Conservation (phyloP, 1,140 invertebrate genomes). For the Atta colombica region DNA sequence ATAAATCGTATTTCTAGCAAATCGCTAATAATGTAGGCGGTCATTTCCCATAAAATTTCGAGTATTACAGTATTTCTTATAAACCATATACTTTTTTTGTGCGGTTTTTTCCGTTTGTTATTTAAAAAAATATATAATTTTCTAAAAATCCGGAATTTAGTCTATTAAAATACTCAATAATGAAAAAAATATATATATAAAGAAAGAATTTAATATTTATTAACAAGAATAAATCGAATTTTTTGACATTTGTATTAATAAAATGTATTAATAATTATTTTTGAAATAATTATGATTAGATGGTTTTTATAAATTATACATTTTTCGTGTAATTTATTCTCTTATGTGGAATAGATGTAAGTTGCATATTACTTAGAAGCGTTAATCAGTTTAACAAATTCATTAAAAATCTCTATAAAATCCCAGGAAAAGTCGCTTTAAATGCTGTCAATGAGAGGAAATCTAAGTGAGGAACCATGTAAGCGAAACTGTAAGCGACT, state of each 20-base stretch:
- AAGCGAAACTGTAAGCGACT: conserved; percentile 60
- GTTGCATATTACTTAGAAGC: neutral
- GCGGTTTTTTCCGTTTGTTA: neutral
- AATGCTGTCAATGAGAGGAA: conserved; percentile 32
- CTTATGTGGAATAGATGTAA: neutral
- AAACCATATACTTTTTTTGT: neutral
- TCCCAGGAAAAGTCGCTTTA: conserved; percentile 1
- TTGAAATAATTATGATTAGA: neutral
- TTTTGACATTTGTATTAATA: neutral
- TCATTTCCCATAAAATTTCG: neutral
- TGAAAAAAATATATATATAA: neutral
- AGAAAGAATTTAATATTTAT: neutral
- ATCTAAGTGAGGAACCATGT: conserved; percentile 72
- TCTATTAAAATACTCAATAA: neutral
- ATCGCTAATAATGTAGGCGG: conserved; percentile 29
- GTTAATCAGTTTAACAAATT: conserved; percentile 40
- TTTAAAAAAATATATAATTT: neutral
- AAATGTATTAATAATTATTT: neutral
- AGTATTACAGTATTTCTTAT: neutral
- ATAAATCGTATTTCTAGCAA: conserved; percentile 39
- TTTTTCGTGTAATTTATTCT: neutral
- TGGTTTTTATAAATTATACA: neutral
- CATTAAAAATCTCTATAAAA: conserved; percentile 12
- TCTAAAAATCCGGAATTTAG: neutral
- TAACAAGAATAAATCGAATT: neutral